A percentile compares a stretch with the other conserved stretches of the same genome.
These are phyloP conservation scores for Rhabdophis nuchalis DNA, from an alignment of 2,797 vertebrate genomes.

Conservation along the genomic window DNA sequence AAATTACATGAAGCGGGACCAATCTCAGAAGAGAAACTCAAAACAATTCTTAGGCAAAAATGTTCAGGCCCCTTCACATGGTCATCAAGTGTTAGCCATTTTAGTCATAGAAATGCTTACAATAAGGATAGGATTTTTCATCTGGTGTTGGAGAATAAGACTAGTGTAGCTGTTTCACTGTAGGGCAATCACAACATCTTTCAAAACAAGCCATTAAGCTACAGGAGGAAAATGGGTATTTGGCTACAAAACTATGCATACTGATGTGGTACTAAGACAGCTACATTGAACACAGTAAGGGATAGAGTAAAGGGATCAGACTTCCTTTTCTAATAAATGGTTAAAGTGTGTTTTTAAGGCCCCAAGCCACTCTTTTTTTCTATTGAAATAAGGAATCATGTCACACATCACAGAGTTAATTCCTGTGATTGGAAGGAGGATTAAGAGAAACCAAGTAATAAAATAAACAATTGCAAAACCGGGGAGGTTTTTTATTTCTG, in stretches of 20 bases:
- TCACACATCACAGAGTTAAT: not conserved
- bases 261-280: not conserved
- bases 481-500: not conserved
- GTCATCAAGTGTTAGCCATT: not conserved
- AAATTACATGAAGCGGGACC: not conserved
- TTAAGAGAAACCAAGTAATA: not conserved
- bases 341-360: not conserved
- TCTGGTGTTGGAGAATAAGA: not conserved
- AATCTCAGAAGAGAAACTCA: not conserved
- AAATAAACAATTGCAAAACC: not conserved
- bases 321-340: not conserved
- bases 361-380: not conserved
- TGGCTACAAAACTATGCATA: not conserved
- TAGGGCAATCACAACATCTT: not conserved
- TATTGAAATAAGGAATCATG: not conserved
- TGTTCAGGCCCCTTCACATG: not conserved
- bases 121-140: not conserved
- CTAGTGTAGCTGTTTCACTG: not conserved
- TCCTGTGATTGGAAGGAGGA: not conserved
- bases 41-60: not conserved
- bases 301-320: not conserved
- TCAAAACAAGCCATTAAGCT: not conserved
- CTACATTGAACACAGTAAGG: not conserved
- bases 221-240: not conserved
- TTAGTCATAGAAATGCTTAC: not conserved